Base-by-base conservation (phyloP, 64 coral and sea anemone species). In the Cladopsammia gracilis region DNA sequence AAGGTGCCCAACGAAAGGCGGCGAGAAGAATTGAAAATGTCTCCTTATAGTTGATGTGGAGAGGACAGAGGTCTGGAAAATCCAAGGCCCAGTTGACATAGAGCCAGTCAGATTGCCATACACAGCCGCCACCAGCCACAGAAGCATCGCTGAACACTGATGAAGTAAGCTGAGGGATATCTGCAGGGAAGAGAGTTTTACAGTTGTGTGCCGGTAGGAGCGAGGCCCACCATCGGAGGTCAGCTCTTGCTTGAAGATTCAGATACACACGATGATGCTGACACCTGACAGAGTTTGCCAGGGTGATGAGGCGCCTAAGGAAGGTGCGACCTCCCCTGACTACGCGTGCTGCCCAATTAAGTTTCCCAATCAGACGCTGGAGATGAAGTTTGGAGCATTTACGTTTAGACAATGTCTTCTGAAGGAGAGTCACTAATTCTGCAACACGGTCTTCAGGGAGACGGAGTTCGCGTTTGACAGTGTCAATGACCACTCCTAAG, bases 321-420 rank as follows among this genome's bases (percentile, higher is more conserved):
- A 71, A 71, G 3, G 26, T 71, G 25, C 69, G 12, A 22, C 69
- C 25, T 13, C 69, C 69, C 25, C 69, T 1, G 7, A 90, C 88
- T 14, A 95, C 93, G 7, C 71, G 70, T 57, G 79, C 84, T 0
- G 71, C 93, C 49, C 59, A 87, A 71, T 94, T 82, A 14, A 94
- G 68, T 34, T 88, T 87, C 1, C 92, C 92, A 25, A 73, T 25
- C 7, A 95, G 43, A 19, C 16, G 79, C 54, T 95, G 87, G 1
- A 95, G 73, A 24, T 95, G 79, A 24, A 77, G 49, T 22, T 76
- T 85, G 70, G 24, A 75, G 8, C 65, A 54, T 26, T 56, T 22
- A 4, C 54, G 66, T 62, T 95, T 95, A 13, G 10, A 71, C n/a
- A 1, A 25, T 71, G 69, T 71, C 0, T 34, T 4, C 69, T 44